These are phyloP conservation scores for Planiliza haematocheilus DNA, from an alignment of 2,113 vertebrate species.

Conservation along the genomic window DNA sequence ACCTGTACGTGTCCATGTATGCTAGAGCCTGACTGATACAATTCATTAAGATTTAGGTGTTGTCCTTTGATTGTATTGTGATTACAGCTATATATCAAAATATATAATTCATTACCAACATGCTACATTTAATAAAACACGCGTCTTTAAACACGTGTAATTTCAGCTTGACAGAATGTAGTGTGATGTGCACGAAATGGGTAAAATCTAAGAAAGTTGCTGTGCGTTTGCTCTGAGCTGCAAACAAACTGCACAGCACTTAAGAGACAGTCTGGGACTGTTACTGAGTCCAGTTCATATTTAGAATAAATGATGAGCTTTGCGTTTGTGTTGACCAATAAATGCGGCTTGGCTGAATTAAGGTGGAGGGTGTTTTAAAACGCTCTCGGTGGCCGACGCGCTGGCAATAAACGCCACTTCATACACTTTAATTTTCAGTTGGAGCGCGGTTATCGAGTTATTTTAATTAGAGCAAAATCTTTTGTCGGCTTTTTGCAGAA, in stretches of 20 bases:
- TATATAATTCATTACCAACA: neutral
- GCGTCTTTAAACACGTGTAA: neutral
- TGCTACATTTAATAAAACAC: neutral
- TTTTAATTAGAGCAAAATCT: slow-evolving; percentile 14
- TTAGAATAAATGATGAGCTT: neutral
- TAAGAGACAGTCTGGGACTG: neutral
- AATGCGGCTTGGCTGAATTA: neutral
- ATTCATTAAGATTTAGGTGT: neutral
- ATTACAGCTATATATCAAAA: neutral
- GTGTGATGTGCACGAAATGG: slow-evolving; percentile 2
- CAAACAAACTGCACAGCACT: slow-evolving; percentile 14
- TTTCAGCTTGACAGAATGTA: slow-evolving; percentile 5
- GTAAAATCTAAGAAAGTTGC: slow-evolving; percentile 31
- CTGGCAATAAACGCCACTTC: slow-evolving; percentile 21
- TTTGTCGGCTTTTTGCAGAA: neutral
- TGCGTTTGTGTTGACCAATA: neutral
- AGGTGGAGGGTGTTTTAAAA: slow-evolving; percentile 16
- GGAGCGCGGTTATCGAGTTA: slow-evolving; percentile 7
- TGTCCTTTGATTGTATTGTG: too few relatives aligned
- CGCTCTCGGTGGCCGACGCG: neutral
- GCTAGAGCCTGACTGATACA: neutral
- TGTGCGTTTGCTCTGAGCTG: slow-evolving; percentile 12
- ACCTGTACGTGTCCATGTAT: neutral
- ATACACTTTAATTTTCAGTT: slow-evolving; percentile 17
- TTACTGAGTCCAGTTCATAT: neutral